These are phyloP conservation scores for Lepisosteus oculatus DNA, from an alignment of 2,113 vertebrate species.

Conservation along the genomic window DNA sequence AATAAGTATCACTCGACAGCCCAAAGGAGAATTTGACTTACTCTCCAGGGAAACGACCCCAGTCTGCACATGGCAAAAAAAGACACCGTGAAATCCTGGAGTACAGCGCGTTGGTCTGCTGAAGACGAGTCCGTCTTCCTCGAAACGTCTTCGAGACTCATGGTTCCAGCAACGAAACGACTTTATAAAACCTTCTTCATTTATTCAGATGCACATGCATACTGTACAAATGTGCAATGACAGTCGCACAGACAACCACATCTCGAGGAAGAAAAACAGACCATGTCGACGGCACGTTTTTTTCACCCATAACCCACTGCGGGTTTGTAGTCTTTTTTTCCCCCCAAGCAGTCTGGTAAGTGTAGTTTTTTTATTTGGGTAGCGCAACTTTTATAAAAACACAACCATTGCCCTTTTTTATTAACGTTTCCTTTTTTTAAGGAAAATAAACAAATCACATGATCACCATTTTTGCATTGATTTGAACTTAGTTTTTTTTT, in stretches of 20 bases:
- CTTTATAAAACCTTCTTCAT: neutral
- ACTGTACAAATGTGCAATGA: neutral
- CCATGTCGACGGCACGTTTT: neutral
- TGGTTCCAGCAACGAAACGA: too few relatives aligned
- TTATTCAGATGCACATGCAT: neutral
- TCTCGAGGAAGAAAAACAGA: neutral
- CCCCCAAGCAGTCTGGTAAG: slow-evolving; percentile 9
- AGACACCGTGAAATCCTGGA: slow-evolving; percentile 37
- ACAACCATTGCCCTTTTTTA: too few relatives aligned
- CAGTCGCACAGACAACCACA: too few relatives aligned
- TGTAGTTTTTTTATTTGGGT: slow-evolving; percentile 30
- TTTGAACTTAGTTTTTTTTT: too few relatives aligned
- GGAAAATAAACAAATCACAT: too few relatives aligned
- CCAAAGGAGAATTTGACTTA: slow-evolving; percentile 39
- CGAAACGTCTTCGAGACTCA: too few relatives aligned
- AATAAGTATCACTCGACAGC: too few relatives aligned
- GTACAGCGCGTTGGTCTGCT: neutral
- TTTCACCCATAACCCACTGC: slow-evolving; percentile 29
- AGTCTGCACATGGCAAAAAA: slow-evolving; percentile 63
- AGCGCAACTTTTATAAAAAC: too few relatives aligned
- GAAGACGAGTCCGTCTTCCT: too few relatives aligned
- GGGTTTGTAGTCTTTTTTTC: slow-evolving; percentile 6
- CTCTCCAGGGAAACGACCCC: slow-evolving; percentile 56
- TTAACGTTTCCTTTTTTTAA: too few relatives aligned
- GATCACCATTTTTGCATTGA: too few relatives aligned